phyloP scores from a whole-genome alignment of 2,113 vertebrate genomes.

The Indicator maculatus region DNA sequence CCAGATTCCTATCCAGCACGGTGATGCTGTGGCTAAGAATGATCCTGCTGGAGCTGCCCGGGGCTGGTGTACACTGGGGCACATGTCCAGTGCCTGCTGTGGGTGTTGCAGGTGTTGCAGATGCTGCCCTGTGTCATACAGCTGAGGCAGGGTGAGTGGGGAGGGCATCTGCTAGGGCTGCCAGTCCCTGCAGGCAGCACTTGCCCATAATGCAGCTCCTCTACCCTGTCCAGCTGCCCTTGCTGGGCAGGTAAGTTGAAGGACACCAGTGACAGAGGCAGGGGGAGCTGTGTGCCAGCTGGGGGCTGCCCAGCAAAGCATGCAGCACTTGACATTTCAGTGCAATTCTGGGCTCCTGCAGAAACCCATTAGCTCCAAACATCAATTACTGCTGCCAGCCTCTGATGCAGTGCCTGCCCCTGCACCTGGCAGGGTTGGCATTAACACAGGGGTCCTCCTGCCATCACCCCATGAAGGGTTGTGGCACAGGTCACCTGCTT shows the following conservation, averaged over 20 bases:
- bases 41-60: rapidly evolving
- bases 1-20: rapidly evolving
- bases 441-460: not conserved
- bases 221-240: not conserved
- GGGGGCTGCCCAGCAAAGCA: not conserved
- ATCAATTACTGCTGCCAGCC: slow-evolving; percentile 53
- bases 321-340: slow-evolving; percentile 63
- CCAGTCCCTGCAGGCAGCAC: not conserved
- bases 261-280: rapidly evolving
- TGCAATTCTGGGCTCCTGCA: slow-evolving; percentile 41
- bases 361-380: slow-evolving; percentile 56
- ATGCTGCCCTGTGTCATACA: not conserved
- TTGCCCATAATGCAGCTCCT: not conserved
- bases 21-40: not conserved
- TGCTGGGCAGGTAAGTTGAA: rapidly evolving
- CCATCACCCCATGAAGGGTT: not conserved
- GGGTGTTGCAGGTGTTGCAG: not conserved
- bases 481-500: rapidly evolving
- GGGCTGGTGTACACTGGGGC: not conserved
- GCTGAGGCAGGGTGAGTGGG: not conserved
- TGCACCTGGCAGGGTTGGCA: not conserved
- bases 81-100: rapidly evolving
- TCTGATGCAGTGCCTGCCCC: not conserved
- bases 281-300: not conserved
- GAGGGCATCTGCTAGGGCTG: not conserved